Base-by-base conservation (phyloP, 2,797 vertebrate genomes). In the Phyllotis vaccarum region DNA sequence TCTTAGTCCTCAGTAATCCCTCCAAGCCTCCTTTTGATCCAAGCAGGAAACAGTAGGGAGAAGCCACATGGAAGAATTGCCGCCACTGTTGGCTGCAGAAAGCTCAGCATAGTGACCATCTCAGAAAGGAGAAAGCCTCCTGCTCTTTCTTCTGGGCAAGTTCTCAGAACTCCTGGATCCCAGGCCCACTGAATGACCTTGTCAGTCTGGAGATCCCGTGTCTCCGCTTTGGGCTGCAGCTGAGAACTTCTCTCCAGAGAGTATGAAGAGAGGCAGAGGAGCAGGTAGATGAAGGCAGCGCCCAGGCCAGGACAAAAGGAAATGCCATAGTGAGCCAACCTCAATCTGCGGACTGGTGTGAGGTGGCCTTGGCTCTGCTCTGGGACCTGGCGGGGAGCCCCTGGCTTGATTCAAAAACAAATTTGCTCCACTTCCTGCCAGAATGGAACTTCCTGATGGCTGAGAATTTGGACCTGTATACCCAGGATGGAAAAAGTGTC, bases 401-500 rank as follows among this genome's bases (percentile, higher is more conserved):
- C 80, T 89, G 94, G 89, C 93, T 93, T 31, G 6, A 66, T 97
- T 78, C 89, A 58, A 88, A 97, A 97, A 94, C 95, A 97, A 85
- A 97, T 95, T 94, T 93, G 29, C 81, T 95, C 49, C 2, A 83
- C 93, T 98, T 98, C 96, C 97, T 98, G 97, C 96, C 89, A 95
- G 94, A 92, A 86, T 31, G 66, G 88, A 91, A 91, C 93, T 97
- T 97, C 90, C 97, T 92, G 96, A 68, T 95, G 86, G 62, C 78
- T 17, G 9, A 75, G 92, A 94, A 64, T 89, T 96, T 96, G 82
- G 92, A 95, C 91, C 64, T 27, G 81, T 90, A 91, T 43, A 76
- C 70, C 54, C 92, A 96, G 58, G 80, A 87, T 79, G 58, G 66
- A 54, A 82, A 90, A 76, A 62, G 21, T 40, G 82, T 96, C 94